Conservation (phyloP, 2,797 vertebrate species). For the Spea hammondii region DNA sequence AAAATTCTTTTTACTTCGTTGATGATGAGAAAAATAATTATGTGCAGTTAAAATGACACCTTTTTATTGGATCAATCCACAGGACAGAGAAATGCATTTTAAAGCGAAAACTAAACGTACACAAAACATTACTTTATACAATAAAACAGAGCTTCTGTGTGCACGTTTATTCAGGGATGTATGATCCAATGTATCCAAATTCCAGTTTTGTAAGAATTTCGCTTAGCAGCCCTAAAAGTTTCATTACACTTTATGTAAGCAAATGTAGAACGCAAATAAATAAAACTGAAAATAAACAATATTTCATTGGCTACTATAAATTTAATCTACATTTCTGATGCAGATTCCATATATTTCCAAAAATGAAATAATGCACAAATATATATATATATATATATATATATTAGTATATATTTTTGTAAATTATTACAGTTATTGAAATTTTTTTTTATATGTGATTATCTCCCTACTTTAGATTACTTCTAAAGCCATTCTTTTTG, state of each 20-base stretch:
- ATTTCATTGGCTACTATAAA: too few species aligned
- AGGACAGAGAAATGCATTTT: not conserved
- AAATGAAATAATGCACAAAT: too few species aligned
- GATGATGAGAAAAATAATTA: slow-evolving; percentile 5
- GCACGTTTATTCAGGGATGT: not conserved
- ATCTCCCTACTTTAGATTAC: slow-evolving; percentile 63
- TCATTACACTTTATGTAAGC: too few species aligned
- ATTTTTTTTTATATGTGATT: not conserved
- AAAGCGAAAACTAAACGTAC: not conserved
- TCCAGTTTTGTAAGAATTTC: too few species aligned
- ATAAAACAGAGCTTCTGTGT: not conserved
- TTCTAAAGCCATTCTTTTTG: slow-evolving; percentile 72
- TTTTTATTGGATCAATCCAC: not conserved
- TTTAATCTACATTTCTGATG: too few species aligned
- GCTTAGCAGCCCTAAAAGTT: too few species aligned
- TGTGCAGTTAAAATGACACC: not conserved
- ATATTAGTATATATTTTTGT: not conserved
- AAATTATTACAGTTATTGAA: not conserved
- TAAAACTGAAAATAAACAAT: too few species aligned
- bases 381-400: not conserved
- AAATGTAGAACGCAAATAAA: too few species aligned
- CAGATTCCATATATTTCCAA: too few species aligned
- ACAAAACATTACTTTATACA: not conserved
- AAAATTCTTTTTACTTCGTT: slow-evolving; percentile 8
- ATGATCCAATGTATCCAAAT: too few species aligned